Base-by-base conservation (phyloP, 1,140 invertebrate genomes). In the Tetragonula clypearis region DNA sequence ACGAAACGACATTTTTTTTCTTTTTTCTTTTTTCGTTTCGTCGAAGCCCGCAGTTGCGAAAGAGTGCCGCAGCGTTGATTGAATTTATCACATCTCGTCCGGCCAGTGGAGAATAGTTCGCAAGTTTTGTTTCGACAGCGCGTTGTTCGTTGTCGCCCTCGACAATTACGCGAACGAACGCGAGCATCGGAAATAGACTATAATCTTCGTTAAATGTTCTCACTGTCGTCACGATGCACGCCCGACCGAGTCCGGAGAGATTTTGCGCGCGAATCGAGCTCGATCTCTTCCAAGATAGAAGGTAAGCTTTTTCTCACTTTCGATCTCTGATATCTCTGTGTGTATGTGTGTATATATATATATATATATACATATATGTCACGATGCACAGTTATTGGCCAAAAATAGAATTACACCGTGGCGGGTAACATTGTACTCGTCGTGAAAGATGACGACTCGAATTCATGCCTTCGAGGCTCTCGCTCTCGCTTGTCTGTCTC, bases 401-500 rank as follows among this genome's bases (percentile, higher is more conserved):
- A 41, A 1, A 75, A 55, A 49, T n/a, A 23, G 69, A 8, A 49
- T 19, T n/a, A 9, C 17, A 11, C 6, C 49, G 17, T 30, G 30
- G 2, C 41, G 26, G 81, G 62, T 84, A 79, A 86, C 72, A 41
- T 41, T 41, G 41, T 69, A n/a, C 81, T 89, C 58, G 78, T 69
- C 56, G 76, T 81, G 41, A 77, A 88, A 78, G 80, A 68, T 75
- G 73, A 87, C 49, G 19, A 58, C 65, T 30, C 30, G 30, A 60
- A 68, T 30, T 66, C 72, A 85, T 71, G 79, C 30, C 84, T 41
- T 41, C 85, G 79, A 88, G 82, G 68, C 79, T 84, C 55, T 12
- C 73, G 41, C 41, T 41, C 41, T 41, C 41, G 41, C 41, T 62
- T 62, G 73, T 30, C 30, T 30, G 30, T 30, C 30, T 56, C 35